Percentiles rank a stretch among this genome's conserved stretches.
Evolutionary conservation across 2,797 vertebrate species (phyloP).

Genomic region (Sebastes trivittatus): DNA sequence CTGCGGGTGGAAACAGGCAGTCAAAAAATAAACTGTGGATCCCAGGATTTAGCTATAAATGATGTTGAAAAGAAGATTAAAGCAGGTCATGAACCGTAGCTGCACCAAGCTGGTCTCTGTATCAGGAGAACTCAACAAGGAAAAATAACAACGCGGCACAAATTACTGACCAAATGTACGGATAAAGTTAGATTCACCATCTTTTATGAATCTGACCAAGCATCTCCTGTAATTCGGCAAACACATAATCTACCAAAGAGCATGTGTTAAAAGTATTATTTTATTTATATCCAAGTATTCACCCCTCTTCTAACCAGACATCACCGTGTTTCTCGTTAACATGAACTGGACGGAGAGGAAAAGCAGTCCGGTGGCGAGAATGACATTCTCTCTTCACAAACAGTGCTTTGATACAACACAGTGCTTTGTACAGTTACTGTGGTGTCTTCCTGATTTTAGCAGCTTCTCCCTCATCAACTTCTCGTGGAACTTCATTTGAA

Average conservation of each 20-base stretch:
- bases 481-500: neutral
- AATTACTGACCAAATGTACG: neutral
- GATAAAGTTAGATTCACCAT: neutral
- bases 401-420: neutral
- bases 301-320: neutral
- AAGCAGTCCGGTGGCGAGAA: neutral
- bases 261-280: neutral
- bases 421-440: neutral
- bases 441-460: neutral
- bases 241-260: neutral
- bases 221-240: neutral
- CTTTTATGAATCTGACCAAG: neutral
- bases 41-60: neutral
- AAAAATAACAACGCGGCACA: neutral
- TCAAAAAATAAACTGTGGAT: neutral
- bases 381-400: neutral
- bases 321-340: neutral
- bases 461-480: neutral
- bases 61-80: neutral
- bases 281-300: neutral
- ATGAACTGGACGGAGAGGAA: neutral
- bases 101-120: rapidly evolving
- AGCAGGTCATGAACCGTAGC: no score
- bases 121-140: neutral
- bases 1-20: no score